Evolutionary conservation across 2,797 vertebrate species (phyloP), one percentile per base, ranked within the genome.

Genomic region (Lepidocolaptes lacrymiger): DNA sequence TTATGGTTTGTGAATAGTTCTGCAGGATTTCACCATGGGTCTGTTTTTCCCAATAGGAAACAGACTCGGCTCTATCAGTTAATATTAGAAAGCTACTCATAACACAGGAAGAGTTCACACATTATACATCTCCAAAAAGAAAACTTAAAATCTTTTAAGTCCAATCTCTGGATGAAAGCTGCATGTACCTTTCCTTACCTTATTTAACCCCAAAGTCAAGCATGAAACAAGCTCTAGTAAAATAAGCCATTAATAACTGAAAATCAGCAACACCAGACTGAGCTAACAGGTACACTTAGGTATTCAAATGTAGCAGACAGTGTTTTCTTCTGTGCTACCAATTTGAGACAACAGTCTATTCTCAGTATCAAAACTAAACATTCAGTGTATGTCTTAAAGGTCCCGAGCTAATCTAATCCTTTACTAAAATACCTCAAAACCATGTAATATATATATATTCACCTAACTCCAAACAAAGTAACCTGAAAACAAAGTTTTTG

Each of bases 21-120:
- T 66, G 58, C 22, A 85, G 46, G 18, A 88, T 88, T 94, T 92
- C 54, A 88, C 68, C 22, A 41, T 10, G 24, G 14, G 30, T 80
- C 71, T 93, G 44, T 12, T 80, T 77, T 84, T 78, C 30, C 37
- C 88, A 93, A 18, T 89, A 54, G 67, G 74, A 93, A 91, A 75
- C 72, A 79, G 74, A 85, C 64, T 85, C 43, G 3, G 30, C 59
- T 92, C 49, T 67, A 56, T 49, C 30, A 77, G 21, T 93, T 69
- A 88, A 73, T 44, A 66, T 10, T 19, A 81, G 28, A 86, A 92
- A 91, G 44, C 32, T 34, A 84, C 18, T 44, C 48, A 17, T 8
- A 90, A 79, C 48, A 81, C 80, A 74, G 49, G 37, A 85, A 75
- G 26, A 79, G 26, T 71, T 94, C 34, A 79, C 37, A 73, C 32